These are phyloP conservation scores for Sturnus vulgaris DNA, from an alignment of 2,113 vertebrate genomes.

Conservation along the genomic window DNA sequence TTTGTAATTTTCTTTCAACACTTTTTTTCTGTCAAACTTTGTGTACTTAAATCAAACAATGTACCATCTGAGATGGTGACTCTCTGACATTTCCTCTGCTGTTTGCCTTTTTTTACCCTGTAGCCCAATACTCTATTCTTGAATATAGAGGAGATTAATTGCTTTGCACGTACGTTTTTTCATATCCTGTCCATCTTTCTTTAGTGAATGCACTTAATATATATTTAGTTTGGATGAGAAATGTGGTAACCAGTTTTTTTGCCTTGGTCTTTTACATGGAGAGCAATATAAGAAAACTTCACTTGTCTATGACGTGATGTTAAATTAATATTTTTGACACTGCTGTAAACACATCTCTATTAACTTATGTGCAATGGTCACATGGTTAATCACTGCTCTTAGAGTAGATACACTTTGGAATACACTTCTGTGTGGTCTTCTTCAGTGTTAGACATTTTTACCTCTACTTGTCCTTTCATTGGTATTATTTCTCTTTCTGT, in stretches of 20 bases:
- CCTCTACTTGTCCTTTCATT: background rate
- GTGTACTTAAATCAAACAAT: background rate
- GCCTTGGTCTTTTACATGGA: background rate
- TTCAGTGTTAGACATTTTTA: background rate
- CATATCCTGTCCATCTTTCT: fast-evolving
- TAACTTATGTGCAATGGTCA: background rate
- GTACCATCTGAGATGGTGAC: too few species aligned
- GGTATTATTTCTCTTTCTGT: background rate
- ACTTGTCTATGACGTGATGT: background rate
- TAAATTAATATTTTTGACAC: background rate
- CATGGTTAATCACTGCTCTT: background rate
- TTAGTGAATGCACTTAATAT: background rate
- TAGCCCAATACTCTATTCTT: background rate
- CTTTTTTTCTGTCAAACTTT: background rate
- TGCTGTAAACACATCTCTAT: background rate
- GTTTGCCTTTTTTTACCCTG: background rate
- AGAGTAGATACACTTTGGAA: background rate
- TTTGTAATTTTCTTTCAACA: background rate
- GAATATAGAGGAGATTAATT: background rate
- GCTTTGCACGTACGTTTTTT: background rate
- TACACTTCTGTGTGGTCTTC: background rate
- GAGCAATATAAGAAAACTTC: background rate
- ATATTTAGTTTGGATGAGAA: background rate
- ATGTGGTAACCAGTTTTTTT: background rate
- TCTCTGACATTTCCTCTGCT: background rate